Conservation (phyloP, 2,113 vertebrate species). For the Poeciliopsis prolifica region DNA sequence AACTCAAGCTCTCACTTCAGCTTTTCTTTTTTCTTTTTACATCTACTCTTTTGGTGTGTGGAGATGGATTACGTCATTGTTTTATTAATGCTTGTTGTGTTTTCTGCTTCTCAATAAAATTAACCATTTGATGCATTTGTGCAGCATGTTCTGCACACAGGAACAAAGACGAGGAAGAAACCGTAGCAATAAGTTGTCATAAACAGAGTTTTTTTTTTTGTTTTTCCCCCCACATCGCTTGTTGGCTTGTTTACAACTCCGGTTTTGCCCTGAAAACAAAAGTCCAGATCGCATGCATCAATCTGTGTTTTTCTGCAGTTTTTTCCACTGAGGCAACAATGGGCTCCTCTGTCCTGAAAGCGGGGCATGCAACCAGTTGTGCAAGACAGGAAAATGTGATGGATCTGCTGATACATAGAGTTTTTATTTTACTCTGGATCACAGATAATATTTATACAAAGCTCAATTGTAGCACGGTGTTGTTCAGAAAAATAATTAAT, state of each 20-base stretch:
- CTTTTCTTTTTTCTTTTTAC: too few species aligned
- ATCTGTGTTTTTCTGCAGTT: constrained; percentile 64
- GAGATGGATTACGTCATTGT: too few species aligned
- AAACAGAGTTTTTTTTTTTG: background rate
- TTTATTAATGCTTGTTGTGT: too few species aligned
- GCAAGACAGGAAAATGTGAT: constrained; percentile 74
- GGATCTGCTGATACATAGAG: constrained; percentile 74
- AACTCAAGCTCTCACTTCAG: background rate
- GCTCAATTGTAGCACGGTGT: constrained; percentile 52
- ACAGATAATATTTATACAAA: constrained; percentile 62
- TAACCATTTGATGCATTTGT: too few species aligned
- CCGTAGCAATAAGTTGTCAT: background rate
- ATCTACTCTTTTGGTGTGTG: too few species aligned
- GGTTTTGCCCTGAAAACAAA: constrained; percentile 70
- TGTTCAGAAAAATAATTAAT: too few species aligned
- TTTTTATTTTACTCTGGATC: constrained; percentile 64
- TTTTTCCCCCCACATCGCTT: constrained; percentile 1
- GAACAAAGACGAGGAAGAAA: background rate
- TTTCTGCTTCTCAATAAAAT: too few species aligned
- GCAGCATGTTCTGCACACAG: background rate
- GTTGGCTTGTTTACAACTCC: constrained; percentile 43
- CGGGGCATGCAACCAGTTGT: constrained; percentile 60
- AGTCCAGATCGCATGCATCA: constrained; percentile 57
- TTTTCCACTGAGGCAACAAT: constrained; percentile 74
- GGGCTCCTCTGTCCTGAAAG: constrained; percentile 68